These are phyloP conservation scores for Amphiduros pacificus DNA, from an alignment of 2,888 invertebrate genomes.

Conservation along the genomic window DNA sequence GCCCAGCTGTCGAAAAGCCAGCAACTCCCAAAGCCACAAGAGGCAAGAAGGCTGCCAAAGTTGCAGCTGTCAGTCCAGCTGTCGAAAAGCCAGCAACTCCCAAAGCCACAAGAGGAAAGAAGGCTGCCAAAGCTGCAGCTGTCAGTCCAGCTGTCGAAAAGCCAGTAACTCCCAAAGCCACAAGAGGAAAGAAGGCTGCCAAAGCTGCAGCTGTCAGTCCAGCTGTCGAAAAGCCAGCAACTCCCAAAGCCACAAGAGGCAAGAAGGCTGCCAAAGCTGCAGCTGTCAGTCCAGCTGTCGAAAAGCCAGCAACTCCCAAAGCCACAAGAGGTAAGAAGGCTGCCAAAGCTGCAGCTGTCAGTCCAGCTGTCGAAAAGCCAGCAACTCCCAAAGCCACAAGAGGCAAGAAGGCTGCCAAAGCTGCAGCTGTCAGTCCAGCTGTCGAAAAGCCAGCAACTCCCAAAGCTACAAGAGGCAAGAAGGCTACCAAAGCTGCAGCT, in stretches of 20 bases:
- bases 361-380: neutral
- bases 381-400: neutral
- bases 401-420: neutral
- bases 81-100: neutral
- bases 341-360: neutral
- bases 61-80: neutral
- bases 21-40: conserved; percentile 2
- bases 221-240: too few species aligned
- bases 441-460: neutral
- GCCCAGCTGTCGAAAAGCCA: neutral
- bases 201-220: neutral
- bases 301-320: neutral
- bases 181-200: neutral
- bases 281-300: neutral
- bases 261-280: neutral
- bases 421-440: neutral
- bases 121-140: neutral
- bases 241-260: conserved; percentile 1
- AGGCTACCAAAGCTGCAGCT: neutral
- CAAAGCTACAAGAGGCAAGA: neutral
- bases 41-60: neutral
- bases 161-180: conserved; percentile 1
- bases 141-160: neutral
- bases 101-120: neutral
- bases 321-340: neutral